Evolutionary conservation across 2,888 invertebrate species (phyloP).

Genomic region (Lithophane leautieri): DNA sequence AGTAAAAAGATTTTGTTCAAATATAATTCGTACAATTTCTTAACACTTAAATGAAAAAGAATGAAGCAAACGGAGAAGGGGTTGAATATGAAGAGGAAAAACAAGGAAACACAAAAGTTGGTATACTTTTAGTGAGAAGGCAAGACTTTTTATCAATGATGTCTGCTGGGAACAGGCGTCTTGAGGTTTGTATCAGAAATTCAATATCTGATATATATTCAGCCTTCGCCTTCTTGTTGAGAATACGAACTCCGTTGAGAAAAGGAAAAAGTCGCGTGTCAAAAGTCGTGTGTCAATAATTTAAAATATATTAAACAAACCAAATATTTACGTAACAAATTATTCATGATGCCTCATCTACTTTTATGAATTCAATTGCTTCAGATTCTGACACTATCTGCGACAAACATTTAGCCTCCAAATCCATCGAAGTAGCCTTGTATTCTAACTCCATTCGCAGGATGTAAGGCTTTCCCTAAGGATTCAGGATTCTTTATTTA

Average conservation of each 20-base stretch:
- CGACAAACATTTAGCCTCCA: not conserved
- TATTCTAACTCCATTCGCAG: not conserved
- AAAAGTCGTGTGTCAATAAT: no score
- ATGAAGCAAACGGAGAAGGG: not conserved
- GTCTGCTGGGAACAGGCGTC: not conserved
- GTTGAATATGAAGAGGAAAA: not conserved
- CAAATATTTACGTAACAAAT: no score
- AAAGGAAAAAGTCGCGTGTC: no score
- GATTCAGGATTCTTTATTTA: not conserved
- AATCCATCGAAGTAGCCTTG: not conserved
- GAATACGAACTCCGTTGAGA: no score
- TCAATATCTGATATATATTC: no score
- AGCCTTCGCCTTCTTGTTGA: no score
- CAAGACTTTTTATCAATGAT: not conserved
- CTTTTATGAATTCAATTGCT: no score
- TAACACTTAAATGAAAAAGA: not conserved
- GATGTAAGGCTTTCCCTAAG: not conserved
- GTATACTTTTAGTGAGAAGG: not conserved
- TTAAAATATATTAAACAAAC: no score
- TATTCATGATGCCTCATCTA: not conserved
- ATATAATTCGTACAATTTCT: not conserved
- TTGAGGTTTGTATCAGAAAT: no score
- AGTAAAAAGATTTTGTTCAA: not conserved
- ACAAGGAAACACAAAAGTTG: not conserved
- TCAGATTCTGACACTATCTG: not conserved